Evolutionary conservation across 2,797 vertebrate genomes (phyloP).

Genomic region (Microtus californicus): DNA sequence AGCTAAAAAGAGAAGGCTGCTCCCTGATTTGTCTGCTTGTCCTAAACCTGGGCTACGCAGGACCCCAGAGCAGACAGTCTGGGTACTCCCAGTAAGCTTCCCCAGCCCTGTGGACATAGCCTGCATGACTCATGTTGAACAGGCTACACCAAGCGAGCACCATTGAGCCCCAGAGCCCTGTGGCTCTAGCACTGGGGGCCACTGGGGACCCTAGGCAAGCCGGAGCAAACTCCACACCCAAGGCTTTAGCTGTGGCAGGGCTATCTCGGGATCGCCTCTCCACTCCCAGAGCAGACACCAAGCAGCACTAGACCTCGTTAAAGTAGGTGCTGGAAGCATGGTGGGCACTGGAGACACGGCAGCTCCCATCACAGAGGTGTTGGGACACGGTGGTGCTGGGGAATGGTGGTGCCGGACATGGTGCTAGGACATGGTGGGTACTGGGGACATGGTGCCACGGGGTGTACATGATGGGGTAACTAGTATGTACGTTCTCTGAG

Average conservation of each 20-base stretch:
- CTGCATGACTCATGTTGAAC: background rate
- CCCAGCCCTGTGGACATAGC: background rate
- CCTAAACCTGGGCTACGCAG: background rate
- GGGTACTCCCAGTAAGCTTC: background rate
- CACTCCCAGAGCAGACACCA: background rate
- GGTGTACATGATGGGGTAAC: too few species aligned
- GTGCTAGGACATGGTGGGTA: background rate
- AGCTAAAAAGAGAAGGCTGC: too few species aligned
- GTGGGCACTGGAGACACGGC: background rate
- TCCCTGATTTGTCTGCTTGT: background rate
- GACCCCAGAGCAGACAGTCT: background rate
- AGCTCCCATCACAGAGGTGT: background rate
- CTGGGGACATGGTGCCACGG: background rate
- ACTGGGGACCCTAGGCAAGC: background rate
- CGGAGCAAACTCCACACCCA: background rate
- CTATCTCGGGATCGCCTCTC: background rate
- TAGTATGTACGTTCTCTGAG: background rate
- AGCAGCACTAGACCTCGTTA: background rate
- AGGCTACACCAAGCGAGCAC: background rate
- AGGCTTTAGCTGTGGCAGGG: background rate
- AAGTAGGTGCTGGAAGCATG: background rate
- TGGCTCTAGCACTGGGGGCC: background rate
- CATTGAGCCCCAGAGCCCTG: background rate
- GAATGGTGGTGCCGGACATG: too few species aligned
- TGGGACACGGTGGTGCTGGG: fast-evolving